A percentile compares a stretch with the other conserved stretches of the same genome.
Conservation (phyloP, 2,113 vertebrate genomes). For the Corythoichthys haematopterus region DNA sequence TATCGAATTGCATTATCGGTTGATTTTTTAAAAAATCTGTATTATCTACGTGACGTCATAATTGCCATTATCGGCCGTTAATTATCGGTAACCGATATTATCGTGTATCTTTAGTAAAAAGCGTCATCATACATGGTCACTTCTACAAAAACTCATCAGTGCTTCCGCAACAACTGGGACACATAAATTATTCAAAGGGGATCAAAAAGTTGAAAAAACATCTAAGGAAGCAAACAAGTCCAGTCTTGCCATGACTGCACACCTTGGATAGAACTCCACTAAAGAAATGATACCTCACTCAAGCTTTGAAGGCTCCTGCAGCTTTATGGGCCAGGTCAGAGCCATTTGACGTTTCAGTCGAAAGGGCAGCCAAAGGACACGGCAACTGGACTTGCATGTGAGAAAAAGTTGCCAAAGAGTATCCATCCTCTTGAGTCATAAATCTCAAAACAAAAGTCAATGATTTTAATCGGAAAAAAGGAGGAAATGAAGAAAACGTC, state of each 20-base stretch:
- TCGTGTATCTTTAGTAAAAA: background rate
- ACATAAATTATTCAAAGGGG: background rate
- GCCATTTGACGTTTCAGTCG: constrained; percentile 7
- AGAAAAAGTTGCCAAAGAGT: constrained; percentile 47
- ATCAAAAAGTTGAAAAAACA: constrained; percentile 21
- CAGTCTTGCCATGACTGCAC: constrained; percentile 45
- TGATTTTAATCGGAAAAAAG: constrained; percentile 9
- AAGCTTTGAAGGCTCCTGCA: constrained; percentile 16
- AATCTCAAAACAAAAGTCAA: constrained; percentile 19
- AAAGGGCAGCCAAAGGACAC: constrained; percentile 55
- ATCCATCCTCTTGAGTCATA: constrained; percentile 34
- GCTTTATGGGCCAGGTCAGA: constrained; percentile 5
- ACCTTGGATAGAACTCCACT: constrained; percentile 19
- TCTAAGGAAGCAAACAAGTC: constrained; percentile 15
- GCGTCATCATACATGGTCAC: background rate
- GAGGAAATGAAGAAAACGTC: constrained; percentile 43
- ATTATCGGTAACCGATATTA: too few relatives aligned
- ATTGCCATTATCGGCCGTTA: too few relatives aligned
- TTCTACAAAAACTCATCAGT: background rate
- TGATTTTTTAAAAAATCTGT: too few relatives aligned
- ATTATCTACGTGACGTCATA: too few relatives aligned
- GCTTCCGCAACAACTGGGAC: background rate
- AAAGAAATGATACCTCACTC: constrained; percentile 9
- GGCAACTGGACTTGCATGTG: constrained; percentile 56
- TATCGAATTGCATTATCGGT: too few relatives aligned